These are phyloP conservation scores for Microplitis demolitor DNA, from an alignment of 1,140 invertebrate species.

Conservation along the genomic window DNA sequence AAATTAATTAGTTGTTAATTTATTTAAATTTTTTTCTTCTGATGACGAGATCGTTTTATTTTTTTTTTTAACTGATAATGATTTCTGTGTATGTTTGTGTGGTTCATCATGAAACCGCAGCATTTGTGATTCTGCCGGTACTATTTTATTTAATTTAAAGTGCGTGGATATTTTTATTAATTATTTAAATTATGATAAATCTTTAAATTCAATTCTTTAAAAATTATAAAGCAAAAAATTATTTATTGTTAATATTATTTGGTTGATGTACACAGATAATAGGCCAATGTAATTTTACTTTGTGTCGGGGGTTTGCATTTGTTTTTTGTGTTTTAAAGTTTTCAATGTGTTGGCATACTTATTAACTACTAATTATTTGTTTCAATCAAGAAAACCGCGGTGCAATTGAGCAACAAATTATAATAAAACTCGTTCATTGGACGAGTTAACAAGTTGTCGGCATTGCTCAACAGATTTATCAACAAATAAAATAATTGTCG, in stretches of 20 bases:
- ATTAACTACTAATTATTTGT: too few relatives aligned
- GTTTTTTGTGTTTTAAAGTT: too few relatives aligned
- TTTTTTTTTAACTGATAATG: conserved; percentile 22
- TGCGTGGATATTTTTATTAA: conserved; percentile 56
- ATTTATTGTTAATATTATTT: not conserved
- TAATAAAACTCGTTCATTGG: too few relatives aligned
- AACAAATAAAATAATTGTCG: too few relatives aligned
- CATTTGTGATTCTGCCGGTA: conserved; percentile 68
- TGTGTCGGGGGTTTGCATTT: too few relatives aligned
- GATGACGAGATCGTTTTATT: not conserved
- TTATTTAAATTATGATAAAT: conserved; percentile 53
- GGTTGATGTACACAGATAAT: too few relatives aligned
- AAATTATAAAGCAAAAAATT: conserved; percentile 64
- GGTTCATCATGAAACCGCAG: conserved; percentile 69
- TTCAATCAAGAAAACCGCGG: too few relatives aligned
- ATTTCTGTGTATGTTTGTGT: conserved; percentile 29
- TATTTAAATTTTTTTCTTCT: not conserved
- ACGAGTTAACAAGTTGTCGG: too few relatives aligned
- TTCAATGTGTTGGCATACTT: too few relatives aligned
- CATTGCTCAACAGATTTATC: too few relatives aligned
- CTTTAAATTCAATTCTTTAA: conserved; percentile 71
- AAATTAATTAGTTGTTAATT: not conserved
- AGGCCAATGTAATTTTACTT: too few relatives aligned
- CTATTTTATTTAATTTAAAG: conserved; percentile 59
- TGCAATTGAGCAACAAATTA: too few relatives aligned